Evolutionary conservation across 2,113 vertebrate genomes (phyloP), one percentile per base, ranked within the genome.

Genomic region (Phrynosoma platyrhinos): DNA sequence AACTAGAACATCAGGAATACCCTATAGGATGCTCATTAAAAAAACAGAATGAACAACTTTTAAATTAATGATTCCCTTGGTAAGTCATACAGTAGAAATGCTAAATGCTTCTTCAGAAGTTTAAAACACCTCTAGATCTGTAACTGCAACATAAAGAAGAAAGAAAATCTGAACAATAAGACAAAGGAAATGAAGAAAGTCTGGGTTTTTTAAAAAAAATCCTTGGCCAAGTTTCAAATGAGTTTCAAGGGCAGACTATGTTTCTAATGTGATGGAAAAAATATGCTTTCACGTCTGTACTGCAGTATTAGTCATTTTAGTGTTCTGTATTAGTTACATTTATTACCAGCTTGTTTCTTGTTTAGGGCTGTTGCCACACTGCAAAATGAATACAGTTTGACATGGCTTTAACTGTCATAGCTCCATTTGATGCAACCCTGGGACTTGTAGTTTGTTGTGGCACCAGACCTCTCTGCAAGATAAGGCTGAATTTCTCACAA

Each of bases 301-400:
- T 25, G n/a, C 2, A 79, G 40, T 91, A 90, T 86, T 74, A 88
- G 9, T 76, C 36, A 86, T 88, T 77, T 32, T 21, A 88, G 76
- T 47, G 81, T 83, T 89, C 25, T 77, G 0, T 36, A 21, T 69
- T 87, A 79, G 23, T 87, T 89, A 32, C 27, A 81, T n/a, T 27
- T 88, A 2, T 90, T 87, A 1, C 6, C 83, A 23, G 4, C 69
- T 92, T 87, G 66, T 83, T 92, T 90, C 83, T 40, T 12, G 7
- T 7, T 66, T 14, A n/a, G 47, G 5, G 47, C 47, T 47, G 47
- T 7, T 47, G 4, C 5, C 47, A 47, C 47, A 47, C 47, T 47
- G 47, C 47, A 47, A 47, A 47, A 47, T 47, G 47, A 47, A 47
- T 47, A 7, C 47, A 47, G 47, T 47, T 47, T 47, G 47, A 47